phyloP scores from a whole-genome alignment of 2,888 invertebrate species.

The Masnerella sp. region DNA sequence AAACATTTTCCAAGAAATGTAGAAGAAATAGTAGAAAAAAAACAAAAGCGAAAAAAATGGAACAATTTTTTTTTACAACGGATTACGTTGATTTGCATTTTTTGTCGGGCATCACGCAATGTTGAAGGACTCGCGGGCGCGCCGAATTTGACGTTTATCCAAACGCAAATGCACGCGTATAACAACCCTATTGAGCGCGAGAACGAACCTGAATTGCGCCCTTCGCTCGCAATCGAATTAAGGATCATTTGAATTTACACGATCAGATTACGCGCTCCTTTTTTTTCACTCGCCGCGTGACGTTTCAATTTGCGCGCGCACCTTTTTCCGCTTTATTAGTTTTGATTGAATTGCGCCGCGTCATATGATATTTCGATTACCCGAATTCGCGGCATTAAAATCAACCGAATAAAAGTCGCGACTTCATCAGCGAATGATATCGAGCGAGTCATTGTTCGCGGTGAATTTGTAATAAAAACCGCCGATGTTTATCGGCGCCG shows the following conservation, averaged over 20 bases:
- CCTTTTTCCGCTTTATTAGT: slow-evolving; percentile 45
- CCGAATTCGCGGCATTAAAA: too few relatives aligned
- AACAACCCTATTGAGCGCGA: slow-evolving; percentile 42
- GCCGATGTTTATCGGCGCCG: too few relatives aligned
- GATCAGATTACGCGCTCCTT: slow-evolving; percentile 46
- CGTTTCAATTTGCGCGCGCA: slow-evolving; percentile 40
- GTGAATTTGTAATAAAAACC: too few relatives aligned
- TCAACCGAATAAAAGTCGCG: not conserved
- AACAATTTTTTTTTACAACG: too few relatives aligned
- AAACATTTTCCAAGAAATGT: too few relatives aligned
- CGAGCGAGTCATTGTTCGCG: too few relatives aligned
- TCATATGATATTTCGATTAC: slow-evolving; percentile 49
- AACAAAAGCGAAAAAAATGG: too few relatives aligned
- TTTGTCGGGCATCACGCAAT: not conserved
- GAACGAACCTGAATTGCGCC: slow-evolving; percentile 39
- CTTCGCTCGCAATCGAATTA: slow-evolving; percentile 50
- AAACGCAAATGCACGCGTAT: slow-evolving; percentile 24
- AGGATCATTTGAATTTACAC: slow-evolving; percentile 54
- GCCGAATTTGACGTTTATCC: slow-evolving; percentile 23
- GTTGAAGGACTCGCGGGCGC: slow-evolving; percentile 11
- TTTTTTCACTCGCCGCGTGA: slow-evolving; percentile 17
- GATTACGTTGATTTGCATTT: slow-evolving; percentile 6
- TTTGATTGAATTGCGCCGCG: slow-evolving; percentile 41
- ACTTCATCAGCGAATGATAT: not conserved
- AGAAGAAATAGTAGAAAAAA: too few relatives aligned